These are phyloP conservation scores for Ophraella communa DNA, from an alignment of 2,888 invertebrate genomes.

Conservation along the genomic window DNA sequence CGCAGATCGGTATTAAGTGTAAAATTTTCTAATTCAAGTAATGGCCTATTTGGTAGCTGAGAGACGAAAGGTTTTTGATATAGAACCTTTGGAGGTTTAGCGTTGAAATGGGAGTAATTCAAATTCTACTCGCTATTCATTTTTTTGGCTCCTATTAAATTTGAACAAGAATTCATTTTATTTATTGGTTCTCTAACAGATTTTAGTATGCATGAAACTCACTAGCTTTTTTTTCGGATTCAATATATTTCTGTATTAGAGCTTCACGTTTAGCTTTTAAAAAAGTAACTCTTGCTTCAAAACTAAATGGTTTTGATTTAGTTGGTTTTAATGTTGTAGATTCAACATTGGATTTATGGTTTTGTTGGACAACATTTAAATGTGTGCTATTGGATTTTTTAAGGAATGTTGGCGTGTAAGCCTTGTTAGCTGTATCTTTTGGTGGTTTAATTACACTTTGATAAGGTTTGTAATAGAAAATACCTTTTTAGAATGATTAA, in stretches of 20 bases:
- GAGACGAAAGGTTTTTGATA: conserved; percentile 72
- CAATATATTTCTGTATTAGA: conserved; percentile 64
- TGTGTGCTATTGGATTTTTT: conserved; percentile 24
- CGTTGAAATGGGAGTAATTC: conserved; percentile 63
- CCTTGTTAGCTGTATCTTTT: too few species aligned
- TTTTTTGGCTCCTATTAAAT: too few species aligned
- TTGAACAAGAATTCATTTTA: neutral
- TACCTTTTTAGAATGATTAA: too few species aligned
- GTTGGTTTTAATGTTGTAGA: conserved; percentile 30
- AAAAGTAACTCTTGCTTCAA: conserved; percentile 70
- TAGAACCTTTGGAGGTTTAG: conserved; percentile 67
- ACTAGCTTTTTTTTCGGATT: conserved; percentile 66
- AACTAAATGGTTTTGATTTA: conserved; percentile 68
- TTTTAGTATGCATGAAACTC: conserved; percentile 74
- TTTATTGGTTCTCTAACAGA: conserved; percentile 10
- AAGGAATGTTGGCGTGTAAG: conserved; percentile 44
- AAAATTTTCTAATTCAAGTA: conserved; percentile 63
- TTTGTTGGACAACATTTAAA: neutral
- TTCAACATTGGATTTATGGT: too few species aligned
- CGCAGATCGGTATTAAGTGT: conserved; percentile 70
- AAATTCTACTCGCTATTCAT: conserved; percentile 56
- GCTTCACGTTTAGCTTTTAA: conserved; percentile 66
- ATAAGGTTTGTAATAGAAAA: conserved; percentile 57
- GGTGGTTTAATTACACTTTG: conserved; percentile 48
- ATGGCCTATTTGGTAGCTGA: conserved; percentile 60